phyloP scores from a whole-genome alignment of 2,888 invertebrate species.

The Lamproptera curius region DNA sequence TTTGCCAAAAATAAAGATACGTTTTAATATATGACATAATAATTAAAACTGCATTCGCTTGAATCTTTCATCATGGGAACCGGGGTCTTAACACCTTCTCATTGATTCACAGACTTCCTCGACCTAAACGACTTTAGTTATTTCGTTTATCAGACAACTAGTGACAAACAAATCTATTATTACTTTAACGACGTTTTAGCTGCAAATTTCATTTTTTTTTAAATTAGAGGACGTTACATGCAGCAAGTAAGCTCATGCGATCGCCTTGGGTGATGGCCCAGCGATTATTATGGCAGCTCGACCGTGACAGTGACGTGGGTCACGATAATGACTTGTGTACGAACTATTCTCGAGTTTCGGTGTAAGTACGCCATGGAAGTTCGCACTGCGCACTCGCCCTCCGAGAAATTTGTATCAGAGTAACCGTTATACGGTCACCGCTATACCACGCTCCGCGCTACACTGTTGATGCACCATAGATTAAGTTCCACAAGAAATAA shows the following conservation, averaged over 20 bases:
- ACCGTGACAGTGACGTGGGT: conserved; percentile 70
- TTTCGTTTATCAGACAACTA: too few species aligned
- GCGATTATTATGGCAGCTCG: conserved; percentile 56
- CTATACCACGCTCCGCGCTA: conserved; percentile 42
- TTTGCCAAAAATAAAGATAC: too few species aligned
- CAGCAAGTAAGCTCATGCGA: conserved; percentile 49
- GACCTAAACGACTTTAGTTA: too few species aligned
- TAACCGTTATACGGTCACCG: conserved; percentile 72
- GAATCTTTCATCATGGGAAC: too few species aligned
- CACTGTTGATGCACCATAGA: conserved; percentile 36
- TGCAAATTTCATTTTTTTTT: background rate
- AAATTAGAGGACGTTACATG: conserved; percentile 50
- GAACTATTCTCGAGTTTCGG: conserved; percentile 36
- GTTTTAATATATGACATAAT: too few species aligned
- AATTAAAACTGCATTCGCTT: too few species aligned
- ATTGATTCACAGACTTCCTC: too few species aligned
- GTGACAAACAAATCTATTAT: background rate
- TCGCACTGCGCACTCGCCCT: conserved; percentile 35
- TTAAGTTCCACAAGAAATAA: too few species aligned
- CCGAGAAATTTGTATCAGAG: conserved; percentile 50
- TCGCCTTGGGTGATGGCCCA: conserved; percentile 61
- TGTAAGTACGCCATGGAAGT: conserved; percentile 37
- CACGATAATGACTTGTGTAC: conserved; percentile 49
- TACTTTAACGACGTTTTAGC: background rate
- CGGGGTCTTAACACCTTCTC: too few species aligned